Evolutionary conservation across 2,797 vertebrate species (phyloP).

Genomic region (Tamandua tetradactyla): DNA sequence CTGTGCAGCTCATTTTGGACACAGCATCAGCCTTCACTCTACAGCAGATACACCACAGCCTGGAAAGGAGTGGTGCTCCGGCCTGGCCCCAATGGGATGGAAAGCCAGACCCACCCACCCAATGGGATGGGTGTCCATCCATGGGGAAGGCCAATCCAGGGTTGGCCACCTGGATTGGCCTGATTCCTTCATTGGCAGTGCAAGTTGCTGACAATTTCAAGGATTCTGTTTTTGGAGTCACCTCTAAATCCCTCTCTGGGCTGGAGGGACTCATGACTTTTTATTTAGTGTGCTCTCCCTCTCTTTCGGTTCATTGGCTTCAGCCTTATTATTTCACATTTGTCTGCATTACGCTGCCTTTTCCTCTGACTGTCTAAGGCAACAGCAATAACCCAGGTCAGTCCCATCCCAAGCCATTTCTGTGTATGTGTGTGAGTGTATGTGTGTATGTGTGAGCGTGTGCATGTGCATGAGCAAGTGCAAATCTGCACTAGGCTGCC

Average conservation of each 20-base stretch:
- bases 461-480: too few species aligned
- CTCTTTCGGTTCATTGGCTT: conserved; percentile 53
- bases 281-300: conserved; percentile 57
- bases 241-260: conserved; percentile 65
- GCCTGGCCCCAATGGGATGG: too few species aligned
- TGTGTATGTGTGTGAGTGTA: too few species aligned
- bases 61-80: background rate
- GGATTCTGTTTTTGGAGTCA: background rate
- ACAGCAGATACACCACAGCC: background rate
- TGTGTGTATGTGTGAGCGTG: background rate
- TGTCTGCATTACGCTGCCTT: conserved; percentile 35
- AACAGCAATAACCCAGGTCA: background rate
- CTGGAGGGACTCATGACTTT: conserved; percentile 40
- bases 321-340: conserved; percentile 58
- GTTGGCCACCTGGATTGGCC: background rate
- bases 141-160: fast-evolving
- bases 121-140: fast-evolving
- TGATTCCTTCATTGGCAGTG: background rate
- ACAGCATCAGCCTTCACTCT: fast-evolving
- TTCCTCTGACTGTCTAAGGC: background rate
- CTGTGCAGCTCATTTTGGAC: background rate
- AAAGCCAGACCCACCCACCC: too few species aligned
- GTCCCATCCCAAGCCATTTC: background rate
- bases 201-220: background rate
- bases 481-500: fast-evolving